Percentiles rank a stretch among this genome's conserved stretches.
phyloP scores from a whole-genome alignment of 2,888 invertebrate species.

The Sussaba pulchella region DNA sequence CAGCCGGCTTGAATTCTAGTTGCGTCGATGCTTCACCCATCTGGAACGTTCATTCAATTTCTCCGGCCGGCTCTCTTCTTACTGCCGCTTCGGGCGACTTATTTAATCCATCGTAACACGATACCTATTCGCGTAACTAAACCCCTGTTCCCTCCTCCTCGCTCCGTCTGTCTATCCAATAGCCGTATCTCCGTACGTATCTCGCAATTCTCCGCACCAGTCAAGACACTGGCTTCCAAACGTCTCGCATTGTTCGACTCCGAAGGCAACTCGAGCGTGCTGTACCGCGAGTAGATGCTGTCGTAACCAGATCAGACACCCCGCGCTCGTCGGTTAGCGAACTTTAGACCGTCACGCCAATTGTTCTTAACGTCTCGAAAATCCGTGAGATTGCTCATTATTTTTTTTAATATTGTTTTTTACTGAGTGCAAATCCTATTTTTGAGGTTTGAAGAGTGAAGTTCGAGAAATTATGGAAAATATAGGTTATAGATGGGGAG shows the following conservation, averaged over 20 bases:
- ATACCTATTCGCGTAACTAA: constrained; percentile 49
- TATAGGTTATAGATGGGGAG: no score
- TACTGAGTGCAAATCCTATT: no score
- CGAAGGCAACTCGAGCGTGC: background rate
- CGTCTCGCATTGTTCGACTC: constrained; percentile 6
- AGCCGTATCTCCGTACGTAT: constrained; percentile 7
- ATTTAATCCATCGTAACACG: constrained; percentile 58
- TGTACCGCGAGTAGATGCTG: constrained; percentile 6
- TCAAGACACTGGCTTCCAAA: constrained; percentile 9
- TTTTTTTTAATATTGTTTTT: no score
- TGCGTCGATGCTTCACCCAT: constrained; percentile 21
- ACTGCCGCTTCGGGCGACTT: constrained; percentile 3
- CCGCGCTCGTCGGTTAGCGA: background rate
- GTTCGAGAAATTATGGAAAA: no score
- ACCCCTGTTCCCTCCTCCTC: background rate
- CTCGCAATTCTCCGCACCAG: background rate
- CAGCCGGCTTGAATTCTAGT: constrained; percentile 14
- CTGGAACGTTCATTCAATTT: constrained; percentile 34
- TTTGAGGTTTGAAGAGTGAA: no score
- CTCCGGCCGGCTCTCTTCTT: constrained; percentile 1
- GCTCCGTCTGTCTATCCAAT: background rate
- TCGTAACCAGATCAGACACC: constrained; percentile 6
- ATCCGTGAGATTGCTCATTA: no score
- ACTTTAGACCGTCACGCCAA: background rate
- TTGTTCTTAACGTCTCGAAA: no score